Evolutionary conservation across 2,797 vertebrate species (phyloP), one percentile per base, ranked within the genome.

Genomic region (Eospalax fontanierii): DNA sequence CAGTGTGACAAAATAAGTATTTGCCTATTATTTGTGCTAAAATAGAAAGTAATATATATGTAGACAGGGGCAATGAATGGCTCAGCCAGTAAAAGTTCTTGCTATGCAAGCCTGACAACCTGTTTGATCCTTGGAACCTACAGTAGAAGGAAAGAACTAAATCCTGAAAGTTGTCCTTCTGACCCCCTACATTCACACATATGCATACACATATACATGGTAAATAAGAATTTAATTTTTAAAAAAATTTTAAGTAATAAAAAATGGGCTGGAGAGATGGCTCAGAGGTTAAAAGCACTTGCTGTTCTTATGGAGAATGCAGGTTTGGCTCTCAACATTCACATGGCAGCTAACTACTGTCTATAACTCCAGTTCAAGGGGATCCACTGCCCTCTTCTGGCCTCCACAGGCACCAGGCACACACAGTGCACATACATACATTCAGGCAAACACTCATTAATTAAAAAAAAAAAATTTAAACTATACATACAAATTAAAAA

Each of bases 1-100:
- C 30, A 87, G 19, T 40, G 4, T 95, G 46, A 71, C 28, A n/a
- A n/a, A n/a, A n/a, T n/a, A 95, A 8, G 26, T 87, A 87, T 40
- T 87, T 91, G 46, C 59, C 63, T 83, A 16, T 92, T 50, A 28
- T 74, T 91, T 91, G 71, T 93, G 30, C 80, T 93, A 85, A 87
- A 54, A 93, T 61, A 38, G 78, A 79, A 95, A 93, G 21, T 70
- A 63, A 81, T 57, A 30, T 68, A 38, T 57, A 22, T 26, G 8
- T 33, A 76, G 19, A 16, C n/a, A 82, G 33, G 21, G 33, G 63
- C 19, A 26, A 6, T 54, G 43, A 54, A 50, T 35, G 63, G 63
- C 43, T 54, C 65, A 70, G 43, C 43, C 26, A 14, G 33, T 33
- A 43, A 16, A 26, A 68, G 22, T n/a, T 6, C 63, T 50, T 35